These are phyloP conservation scores for Australoheros facetus DNA, from an alignment of 2,797 vertebrate genomes.

Conservation along the genomic window DNA sequence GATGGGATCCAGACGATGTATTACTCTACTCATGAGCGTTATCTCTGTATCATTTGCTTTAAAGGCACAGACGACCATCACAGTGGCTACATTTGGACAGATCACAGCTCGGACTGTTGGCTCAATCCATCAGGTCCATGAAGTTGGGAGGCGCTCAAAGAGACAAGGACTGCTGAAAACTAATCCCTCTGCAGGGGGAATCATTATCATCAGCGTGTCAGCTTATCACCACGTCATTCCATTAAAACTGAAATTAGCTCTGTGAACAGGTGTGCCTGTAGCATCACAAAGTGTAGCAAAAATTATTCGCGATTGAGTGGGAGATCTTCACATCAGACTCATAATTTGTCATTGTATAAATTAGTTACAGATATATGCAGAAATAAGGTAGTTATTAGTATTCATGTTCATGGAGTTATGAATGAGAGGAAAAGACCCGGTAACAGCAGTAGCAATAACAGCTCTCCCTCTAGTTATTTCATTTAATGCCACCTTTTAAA, in stretches of 20 bases:
- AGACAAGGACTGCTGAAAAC: slow-evolving; percentile 29
- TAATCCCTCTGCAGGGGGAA: background rate
- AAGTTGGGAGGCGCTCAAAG: slow-evolving; percentile 70
- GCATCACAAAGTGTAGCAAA: slow-evolving; percentile 1
- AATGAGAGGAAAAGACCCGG: background rate
- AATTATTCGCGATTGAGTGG: background rate
- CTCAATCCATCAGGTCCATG: slow-evolving; percentile 84
- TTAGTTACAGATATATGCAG: background rate
- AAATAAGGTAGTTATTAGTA: background rate
- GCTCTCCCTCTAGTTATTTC: background rate
- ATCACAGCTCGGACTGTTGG: slow-evolving; percentile 87
- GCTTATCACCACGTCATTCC: background rate
- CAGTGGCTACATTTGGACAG: slow-evolving; percentile 92
- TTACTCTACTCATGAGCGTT: background rate
- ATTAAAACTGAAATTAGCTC: background rate
- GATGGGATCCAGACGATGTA: background rate
- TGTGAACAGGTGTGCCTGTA: background rate
- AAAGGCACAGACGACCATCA: slow-evolving; percentile 83
- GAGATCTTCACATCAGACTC: background rate
- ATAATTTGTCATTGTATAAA: background rate
- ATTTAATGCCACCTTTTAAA: background rate
- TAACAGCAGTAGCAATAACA: background rate
- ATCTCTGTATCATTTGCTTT: slow-evolving; percentile 9
- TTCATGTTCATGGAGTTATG: background rate
- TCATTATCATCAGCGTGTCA: background rate